phyloP scores from a whole-genome alignment of 1,140 invertebrate species.

The Xylocopa sonorina region DNA sequence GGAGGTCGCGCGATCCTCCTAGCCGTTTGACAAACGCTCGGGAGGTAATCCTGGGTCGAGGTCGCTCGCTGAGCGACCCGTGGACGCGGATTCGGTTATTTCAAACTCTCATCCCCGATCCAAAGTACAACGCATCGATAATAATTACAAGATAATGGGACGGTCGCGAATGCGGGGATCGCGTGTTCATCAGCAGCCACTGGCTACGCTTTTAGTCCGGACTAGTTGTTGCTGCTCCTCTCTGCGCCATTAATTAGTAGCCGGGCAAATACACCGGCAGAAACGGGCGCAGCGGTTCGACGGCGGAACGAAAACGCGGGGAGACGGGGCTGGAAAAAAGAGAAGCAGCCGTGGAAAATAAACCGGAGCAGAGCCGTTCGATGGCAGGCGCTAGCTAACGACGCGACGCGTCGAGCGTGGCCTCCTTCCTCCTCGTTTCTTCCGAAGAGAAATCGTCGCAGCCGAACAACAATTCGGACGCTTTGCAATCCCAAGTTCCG shows the following conservation, averaged over 20 bases:
- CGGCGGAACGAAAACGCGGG: background rate
- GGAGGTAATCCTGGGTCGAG: background rate
- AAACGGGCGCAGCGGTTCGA: background rate
- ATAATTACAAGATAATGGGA: constrained; percentile 26
- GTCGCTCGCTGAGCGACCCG: background rate
- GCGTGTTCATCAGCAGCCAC: background rate
- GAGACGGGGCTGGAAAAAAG: background rate
- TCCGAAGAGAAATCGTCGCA: too few species aligned
- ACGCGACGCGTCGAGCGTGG: too few species aligned
- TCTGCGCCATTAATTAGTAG: constrained; percentile 19
- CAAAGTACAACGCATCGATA: constrained; percentile 13
- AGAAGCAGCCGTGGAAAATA: background rate
- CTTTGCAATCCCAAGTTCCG: too few species aligned
- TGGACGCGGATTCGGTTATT: background rate
- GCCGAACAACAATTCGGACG: too few species aligned
- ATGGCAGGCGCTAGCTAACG: too few species aligned
- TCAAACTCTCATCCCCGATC: background rate
- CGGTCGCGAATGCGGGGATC: background rate
- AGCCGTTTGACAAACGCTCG: background rate
- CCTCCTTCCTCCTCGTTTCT: too few species aligned
- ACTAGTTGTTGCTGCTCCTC: constrained; percentile 4
- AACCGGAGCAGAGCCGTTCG: too few species aligned
- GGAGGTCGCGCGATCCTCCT: background rate
- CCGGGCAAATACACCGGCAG: background rate
- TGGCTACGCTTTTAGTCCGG: background rate